These are phyloP conservation scores for Tauraco erythrolophus DNA, from an alignment of 2,113 vertebrate genomes.

Conservation along the genomic window DNA sequence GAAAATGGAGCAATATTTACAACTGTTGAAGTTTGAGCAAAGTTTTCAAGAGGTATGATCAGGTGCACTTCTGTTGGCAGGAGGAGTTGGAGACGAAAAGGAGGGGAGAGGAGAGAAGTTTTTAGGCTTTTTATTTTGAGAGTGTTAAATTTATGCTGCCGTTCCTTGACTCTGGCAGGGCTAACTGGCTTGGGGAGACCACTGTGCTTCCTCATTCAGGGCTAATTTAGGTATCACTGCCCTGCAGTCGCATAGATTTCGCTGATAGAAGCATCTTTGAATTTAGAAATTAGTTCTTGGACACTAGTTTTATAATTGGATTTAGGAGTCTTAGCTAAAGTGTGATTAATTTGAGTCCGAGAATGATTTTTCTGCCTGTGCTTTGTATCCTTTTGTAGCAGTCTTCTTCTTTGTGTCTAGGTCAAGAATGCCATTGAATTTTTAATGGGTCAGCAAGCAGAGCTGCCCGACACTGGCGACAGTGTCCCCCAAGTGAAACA, in stretches of 20 bases:
- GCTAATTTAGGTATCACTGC: slow-evolving; percentile 1
- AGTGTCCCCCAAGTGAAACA: slow-evolving; percentile 83
- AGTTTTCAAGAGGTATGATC: slow-evolving; percentile 89
- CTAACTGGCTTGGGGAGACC: background rate
- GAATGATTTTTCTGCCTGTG: slow-evolving; percentile 9
- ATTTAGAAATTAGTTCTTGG: background rate
- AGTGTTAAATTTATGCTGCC: background rate
- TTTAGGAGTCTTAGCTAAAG: background rate
- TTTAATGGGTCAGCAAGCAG: slow-evolving; percentile 82
- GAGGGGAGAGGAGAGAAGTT: background rate
- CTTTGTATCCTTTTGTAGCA: slow-evolving; percentile 21
- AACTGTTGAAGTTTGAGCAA: slow-evolving; percentile 92
- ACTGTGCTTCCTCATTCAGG: background rate
- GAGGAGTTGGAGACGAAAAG: background rate
- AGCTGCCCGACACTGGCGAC: slow-evolving; percentile 79
- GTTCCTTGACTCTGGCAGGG: background rate
- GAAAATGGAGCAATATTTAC: slow-evolving; percentile 94
- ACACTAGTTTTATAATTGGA: background rate
- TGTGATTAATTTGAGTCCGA: background rate
- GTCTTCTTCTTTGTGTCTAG: slow-evolving; percentile 72
- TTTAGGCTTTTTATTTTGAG: background rate
- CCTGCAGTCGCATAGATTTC: background rate
- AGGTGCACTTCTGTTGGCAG: background rate
- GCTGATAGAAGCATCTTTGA: background rate
- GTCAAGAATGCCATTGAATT: slow-evolving; percentile 84